A percentile compares a stretch with the other conserved stretches of the same genome.
Conservation (phyloP, 2,888 invertebrate genomes). For the Hirtodrosophila trivittata region DNA sequence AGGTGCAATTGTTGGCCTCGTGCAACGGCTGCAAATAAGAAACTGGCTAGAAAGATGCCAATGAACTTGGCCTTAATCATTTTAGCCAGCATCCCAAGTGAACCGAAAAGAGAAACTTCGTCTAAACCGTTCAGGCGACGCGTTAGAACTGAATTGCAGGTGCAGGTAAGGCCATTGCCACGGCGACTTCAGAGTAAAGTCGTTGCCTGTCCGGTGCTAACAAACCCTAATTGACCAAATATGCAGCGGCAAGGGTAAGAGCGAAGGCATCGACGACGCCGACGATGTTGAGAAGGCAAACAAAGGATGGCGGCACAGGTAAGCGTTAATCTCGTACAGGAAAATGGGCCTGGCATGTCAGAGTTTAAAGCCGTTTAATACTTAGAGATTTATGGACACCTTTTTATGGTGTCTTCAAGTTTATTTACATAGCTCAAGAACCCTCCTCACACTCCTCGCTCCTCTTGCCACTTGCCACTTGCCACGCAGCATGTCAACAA, state of each 20-base stretch:
- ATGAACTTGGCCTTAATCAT: conserved; percentile 32
- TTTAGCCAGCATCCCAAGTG: conserved; percentile 2
- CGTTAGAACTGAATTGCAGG: conserved; percentile 32
- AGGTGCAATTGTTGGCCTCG: conserved; percentile 49
- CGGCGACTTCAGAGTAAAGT: conserved; percentile 23
- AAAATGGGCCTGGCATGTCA: conserved; percentile 21
- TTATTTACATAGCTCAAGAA: conserved; percentile 66
- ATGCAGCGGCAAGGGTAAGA: conserved; percentile 10
- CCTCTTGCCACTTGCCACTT: too few species aligned
- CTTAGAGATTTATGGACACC: conserved; percentile 63
- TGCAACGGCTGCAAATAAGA: conserved; percentile 2
- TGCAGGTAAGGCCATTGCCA: conserved; percentile 50
- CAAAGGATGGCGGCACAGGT: conserved; percentile 56
- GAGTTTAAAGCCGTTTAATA: conserved; percentile 55
- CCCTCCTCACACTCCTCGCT: conserved; percentile 21
- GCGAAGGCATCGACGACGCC: conserved; percentile 1
- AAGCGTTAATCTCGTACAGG: conserved; percentile 26
- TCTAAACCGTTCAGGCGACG: conserved; percentile 62
- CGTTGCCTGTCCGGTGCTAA: conserved; percentile 50
- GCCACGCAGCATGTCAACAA: conserved; percentile 65
- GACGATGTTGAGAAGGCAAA: conserved; percentile 30
- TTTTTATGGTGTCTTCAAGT: conserved; percentile 49
- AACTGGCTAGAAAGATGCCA: conserved; percentile 26
- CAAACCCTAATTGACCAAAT: conserved; percentile 70
- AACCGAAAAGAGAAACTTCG: conserved; percentile 17